Percentiles rank a stretch among this genome's conserved stretches.
phyloP scores from a whole-genome alignment of 2,797 vertebrate species.

The Myotis vivesi region DNA sequence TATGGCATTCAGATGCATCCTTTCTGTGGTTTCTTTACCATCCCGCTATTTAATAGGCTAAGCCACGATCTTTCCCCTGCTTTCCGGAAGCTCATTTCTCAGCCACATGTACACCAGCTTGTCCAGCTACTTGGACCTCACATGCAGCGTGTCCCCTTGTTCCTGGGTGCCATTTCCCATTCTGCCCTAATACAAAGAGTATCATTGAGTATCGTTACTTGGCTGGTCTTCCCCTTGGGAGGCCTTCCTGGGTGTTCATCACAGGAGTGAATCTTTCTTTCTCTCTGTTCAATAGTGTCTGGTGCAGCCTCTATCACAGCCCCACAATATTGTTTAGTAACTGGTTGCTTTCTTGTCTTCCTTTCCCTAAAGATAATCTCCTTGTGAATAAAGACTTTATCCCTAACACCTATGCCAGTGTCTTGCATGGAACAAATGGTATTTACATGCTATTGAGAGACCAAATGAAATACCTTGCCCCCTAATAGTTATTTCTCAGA shows the following conservation, averaged over 20 bases:
- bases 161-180: neutral
- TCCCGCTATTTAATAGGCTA: neutral
- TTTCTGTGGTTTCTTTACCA: neutral
- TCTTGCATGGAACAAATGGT: neutral
- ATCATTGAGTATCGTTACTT: neutral
- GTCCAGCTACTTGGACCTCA: neutral
- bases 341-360: neutral
- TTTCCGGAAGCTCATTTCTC: neutral
- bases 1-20: neutral
- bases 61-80: neutral
- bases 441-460: neutral
- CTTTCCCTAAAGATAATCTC: neutral
- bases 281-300: neutral
- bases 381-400: neutral
- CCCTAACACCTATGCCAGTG: neutral
- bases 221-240: neutral
- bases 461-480: neutral
- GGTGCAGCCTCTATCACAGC: no score
- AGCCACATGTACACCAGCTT: neutral
- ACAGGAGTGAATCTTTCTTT: neutral
- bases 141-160: fast-evolving
- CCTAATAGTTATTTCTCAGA: neutral
- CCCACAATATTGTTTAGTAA: neutral
- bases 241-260: neutral
- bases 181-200: neutral